Evolutionary conservation across 1,140 invertebrate genomes (phyloP).

Genomic region (Calliopsis andreniformis): DNA sequence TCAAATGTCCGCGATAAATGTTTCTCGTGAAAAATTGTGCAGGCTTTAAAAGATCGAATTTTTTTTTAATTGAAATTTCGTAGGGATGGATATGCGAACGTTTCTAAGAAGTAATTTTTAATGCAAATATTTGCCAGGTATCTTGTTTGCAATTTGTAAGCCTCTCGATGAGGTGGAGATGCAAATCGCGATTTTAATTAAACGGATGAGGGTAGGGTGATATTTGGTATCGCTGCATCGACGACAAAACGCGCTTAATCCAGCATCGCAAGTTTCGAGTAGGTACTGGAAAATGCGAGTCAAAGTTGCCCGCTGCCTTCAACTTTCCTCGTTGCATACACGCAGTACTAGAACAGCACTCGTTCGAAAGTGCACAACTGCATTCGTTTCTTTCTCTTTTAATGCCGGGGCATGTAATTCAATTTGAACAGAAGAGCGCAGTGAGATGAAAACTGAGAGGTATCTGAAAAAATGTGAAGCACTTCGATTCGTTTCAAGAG

Average conservation of each 20-base stretch:
- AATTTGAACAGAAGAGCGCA: background rate
- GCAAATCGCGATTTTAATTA: slow-evolving; percentile 17
- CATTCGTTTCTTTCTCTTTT: background rate
- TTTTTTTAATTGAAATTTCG: too few species aligned
- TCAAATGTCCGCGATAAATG: too few species aligned
- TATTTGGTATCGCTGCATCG: slow-evolving; percentile 10
- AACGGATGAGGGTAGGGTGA: background rate
- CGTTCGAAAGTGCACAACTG: slow-evolving; percentile 10
- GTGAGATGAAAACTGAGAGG: background rate
- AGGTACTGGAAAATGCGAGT: slow-evolving; percentile 36
- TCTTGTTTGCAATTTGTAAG: too few species aligned
- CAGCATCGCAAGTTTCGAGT: slow-evolving; percentile 51
- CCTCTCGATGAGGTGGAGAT: too few species aligned
- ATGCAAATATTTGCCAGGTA: too few species aligned
- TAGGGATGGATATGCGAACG: too few species aligned
- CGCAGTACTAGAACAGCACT: slow-evolving; percentile 2
- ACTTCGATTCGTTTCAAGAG: background rate
- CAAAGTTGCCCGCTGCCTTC: slow-evolving; percentile 34
- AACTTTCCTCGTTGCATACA: slow-evolving; percentile 20
- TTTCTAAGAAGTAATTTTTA: too few species aligned
- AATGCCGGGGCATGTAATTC: background rate
- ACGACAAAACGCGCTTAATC: slow-evolving; percentile 44
- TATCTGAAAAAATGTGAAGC: background rate
- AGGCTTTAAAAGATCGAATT: too few species aligned
- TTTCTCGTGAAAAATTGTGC: too few species aligned